Evolutionary conservation across 2,113 vertebrate species (phyloP).

Genomic region (Stercorarius parasiticus): DNA sequence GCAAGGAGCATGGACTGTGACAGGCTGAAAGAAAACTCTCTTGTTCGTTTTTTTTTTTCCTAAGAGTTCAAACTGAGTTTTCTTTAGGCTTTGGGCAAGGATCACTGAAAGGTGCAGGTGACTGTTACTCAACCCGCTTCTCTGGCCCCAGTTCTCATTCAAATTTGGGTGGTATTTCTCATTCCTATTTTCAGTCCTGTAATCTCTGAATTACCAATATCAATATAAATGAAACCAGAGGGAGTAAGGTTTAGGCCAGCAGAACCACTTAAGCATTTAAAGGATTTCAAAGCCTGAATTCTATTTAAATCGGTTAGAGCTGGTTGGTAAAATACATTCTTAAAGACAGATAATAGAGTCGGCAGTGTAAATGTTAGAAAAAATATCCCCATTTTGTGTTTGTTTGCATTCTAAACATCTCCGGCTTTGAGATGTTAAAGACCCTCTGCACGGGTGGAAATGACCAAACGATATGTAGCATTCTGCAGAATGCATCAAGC

Average conservation of each 20-base stretch:
- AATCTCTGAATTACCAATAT: not conserved
- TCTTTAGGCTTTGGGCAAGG: not conserved
- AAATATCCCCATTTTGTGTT: not conserved
- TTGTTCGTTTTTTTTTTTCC: not conserved
- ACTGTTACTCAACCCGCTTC: not conserved
- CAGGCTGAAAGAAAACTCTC: not conserved
- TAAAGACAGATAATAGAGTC: not conserved
- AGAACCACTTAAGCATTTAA: not conserved
- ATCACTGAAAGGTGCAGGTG: not conserved
- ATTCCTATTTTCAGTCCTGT: not conserved
- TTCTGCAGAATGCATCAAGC: not conserved
- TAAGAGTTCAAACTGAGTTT: not conserved
- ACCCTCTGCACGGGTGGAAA: not conserved
- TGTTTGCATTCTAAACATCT: not conserved
- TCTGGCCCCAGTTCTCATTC: not conserved
- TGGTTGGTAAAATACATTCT: not conserved
- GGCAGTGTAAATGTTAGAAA: not conserved
- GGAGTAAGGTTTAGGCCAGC: not conserved
- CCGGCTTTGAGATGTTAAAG: not conserved
- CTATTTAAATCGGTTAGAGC: not conserved
- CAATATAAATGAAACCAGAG: not conserved
- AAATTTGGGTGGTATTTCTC: not conserved
- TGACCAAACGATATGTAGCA: not conserved
- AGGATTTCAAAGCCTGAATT: constrained; percentile 3
- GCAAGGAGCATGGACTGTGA: not conserved